Percentiles rank a stretch among this genome's conserved stretches.
Evolutionary conservation across 2,888 invertebrate genomes (phyloP).

Genomic region (Spicauda simplicius): DNA sequence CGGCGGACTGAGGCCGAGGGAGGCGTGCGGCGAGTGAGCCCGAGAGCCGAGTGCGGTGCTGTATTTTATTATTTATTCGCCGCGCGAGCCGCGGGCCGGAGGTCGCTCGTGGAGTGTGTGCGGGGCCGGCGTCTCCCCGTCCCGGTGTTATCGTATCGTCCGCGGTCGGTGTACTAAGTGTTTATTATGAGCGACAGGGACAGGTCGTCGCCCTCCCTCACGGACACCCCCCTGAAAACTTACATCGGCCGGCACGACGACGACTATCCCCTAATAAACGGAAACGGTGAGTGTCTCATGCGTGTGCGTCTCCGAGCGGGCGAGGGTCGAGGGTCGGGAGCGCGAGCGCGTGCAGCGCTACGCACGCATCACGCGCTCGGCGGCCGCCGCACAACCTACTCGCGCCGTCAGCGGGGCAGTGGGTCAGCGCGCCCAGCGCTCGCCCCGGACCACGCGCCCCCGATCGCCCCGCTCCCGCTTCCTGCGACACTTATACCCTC

Average conservation of each 20-base stretch:
- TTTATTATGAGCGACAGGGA: constrained; percentile 96
- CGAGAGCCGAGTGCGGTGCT: constrained; percentile 48
- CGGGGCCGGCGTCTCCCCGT: constrained; percentile 75
- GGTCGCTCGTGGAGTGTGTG: constrained; percentile 79
- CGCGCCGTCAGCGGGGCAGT: constrained; percentile 22
- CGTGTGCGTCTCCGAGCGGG: constrained; percentile 40
- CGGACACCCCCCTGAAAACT: constrained; percentile 94
- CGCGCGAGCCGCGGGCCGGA: constrained; percentile 84
- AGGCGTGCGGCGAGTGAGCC: constrained; percentile 43
- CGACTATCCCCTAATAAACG: constrained; percentile 91
- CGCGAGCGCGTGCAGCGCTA: constrained; percentile 46
- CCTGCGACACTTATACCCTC: constrained; percentile 35
- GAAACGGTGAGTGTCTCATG: constrained; percentile 85
- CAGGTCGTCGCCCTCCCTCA: constrained; percentile 94
- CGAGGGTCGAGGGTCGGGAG: constrained; percentile 49
- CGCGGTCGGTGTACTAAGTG: constrained; percentile 72
- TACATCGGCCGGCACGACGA: constrained; percentile 93
- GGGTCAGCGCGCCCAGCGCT: constrained; percentile 26
- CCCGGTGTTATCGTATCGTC: constrained; percentile 68
- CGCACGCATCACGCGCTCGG: constrained; percentile 47
- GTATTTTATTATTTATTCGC: constrained; percentile 71
- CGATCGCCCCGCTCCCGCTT: constrained; percentile 42
- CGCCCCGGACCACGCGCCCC: not conserved
- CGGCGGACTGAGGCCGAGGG: constrained; percentile 46
- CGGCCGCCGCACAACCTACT: constrained; percentile 40